A percentile compares a stretch with the other conserved stretches of the same genome.
phyloP scores from a whole-genome alignment of 2,113 vertebrate species.

The Seriola rivoliana region DNA sequence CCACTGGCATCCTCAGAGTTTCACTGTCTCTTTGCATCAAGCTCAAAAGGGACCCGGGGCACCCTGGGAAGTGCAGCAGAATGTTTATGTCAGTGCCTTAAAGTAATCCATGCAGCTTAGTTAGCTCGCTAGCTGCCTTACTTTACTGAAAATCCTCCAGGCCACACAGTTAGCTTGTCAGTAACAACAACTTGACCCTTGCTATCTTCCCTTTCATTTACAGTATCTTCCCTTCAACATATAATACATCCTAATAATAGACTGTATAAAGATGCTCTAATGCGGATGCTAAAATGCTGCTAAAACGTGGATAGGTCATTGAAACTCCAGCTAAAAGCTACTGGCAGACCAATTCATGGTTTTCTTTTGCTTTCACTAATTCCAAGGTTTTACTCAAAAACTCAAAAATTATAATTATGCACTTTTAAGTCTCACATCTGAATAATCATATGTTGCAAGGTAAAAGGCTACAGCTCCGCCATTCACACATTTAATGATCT shows the following conservation, averaged over 20 bases:
- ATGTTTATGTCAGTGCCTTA: constrained; percentile 71
- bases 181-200: constrained; percentile 17
- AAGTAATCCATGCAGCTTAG: constrained; percentile 65
- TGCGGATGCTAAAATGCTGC: too few species aligned
- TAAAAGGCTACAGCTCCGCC: neutral
- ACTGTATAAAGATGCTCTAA: too few species aligned
- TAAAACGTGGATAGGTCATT: neutral
- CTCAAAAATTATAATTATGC: neutral
- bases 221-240: constrained; percentile 10
- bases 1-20: constrained; percentile 68
- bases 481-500: neutral
- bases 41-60: constrained; percentile 64
- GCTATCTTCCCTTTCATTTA: constrained; percentile 11
- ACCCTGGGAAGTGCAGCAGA: constrained; percentile 66
- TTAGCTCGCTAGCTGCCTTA: constrained; percentile 35
- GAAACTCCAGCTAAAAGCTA: neutral
- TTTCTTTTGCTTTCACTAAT: neutral
- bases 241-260: neutral
- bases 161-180: constrained; percentile 15
- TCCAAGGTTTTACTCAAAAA: neutral
- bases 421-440: neutral
- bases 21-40: constrained; percentile 72
- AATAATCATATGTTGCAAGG: neutral
- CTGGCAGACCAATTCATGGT: neutral
- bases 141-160: constrained; percentile 32